Evolutionary conservation across 1,140 invertebrate species (phyloP).

Genomic region (Pseudomyrmex concolor): DNA sequence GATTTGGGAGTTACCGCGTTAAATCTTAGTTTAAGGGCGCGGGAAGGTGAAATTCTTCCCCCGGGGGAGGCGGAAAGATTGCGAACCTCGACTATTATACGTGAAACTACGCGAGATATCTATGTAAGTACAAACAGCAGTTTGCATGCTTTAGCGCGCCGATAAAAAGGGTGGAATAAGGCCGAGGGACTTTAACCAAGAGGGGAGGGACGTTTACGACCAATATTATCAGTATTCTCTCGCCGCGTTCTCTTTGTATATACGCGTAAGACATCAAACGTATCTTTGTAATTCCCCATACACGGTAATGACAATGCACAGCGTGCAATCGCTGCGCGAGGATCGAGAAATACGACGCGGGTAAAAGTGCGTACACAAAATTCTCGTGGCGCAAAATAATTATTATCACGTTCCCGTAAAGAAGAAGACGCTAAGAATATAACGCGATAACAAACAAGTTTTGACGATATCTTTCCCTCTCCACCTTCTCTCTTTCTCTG

Average conservation of each 20-base stretch:
- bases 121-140: conserved; percentile 15
- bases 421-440: background rate
- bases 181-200: conserved; percentile 1
- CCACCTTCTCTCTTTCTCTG: too few relatives aligned
- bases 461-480: too few relatives aligned
- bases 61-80: background rate
- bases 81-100: conserved; percentile 31
- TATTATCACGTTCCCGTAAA: background rate
- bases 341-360: background rate
- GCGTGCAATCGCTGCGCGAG: conserved; percentile 18
- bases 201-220: conserved; percentile 19
- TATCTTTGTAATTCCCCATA: conserved; percentile 27
- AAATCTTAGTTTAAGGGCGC: conserved; percentile 33
- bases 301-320: background rate
- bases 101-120: conserved; percentile 25
- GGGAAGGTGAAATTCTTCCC: conserved; percentile 14
- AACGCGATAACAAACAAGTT: too few relatives aligned
- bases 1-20: conserved; percentile 3
- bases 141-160: conserved; percentile 48
- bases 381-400: background rate
- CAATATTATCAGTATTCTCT: conserved; percentile 51
- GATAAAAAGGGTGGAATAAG: conserved; percentile 46
- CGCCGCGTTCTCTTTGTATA: background rate
- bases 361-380: too few relatives aligned
- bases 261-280: background rate